Base-by-base conservation (phyloP, 2,113 vertebrate species). In the Scytalopus superciliaris region DNA sequence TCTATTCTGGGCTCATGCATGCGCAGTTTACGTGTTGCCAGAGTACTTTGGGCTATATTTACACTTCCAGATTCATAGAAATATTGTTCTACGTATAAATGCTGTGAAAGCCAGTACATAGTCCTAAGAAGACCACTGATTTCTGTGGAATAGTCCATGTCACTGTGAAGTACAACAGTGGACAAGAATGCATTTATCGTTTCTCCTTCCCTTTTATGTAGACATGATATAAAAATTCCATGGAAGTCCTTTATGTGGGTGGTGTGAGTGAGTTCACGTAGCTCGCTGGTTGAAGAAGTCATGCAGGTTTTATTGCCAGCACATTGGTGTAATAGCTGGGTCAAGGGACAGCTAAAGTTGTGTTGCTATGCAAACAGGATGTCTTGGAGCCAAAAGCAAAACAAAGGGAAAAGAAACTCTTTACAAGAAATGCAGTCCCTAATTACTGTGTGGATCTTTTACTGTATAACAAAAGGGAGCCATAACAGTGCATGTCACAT, bases 21-120 rank as follows among this genome's bases (percentile, higher is more conserved):
- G 37, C 57, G 30, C 59, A 67, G 93, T 82, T 91, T 86, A 4
- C n/a, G 1, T 74, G 81, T 28, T 93, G 59, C 79, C 88, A 96
- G 85, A 67, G 74, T 86, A 91, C 27, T 93, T 39, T n/a, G 63
- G 33, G 17, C 84, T 94, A 25, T 67, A 80, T 94, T 90, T 88
- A 45, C 23, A 2, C 66, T 91, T 89, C 52, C 78, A 93, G 67
- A 77, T 93, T 90, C 82, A 67, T 31, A 77, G 79, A 93, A 93
- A 80, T 57, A 44, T 1, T 83, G 35, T 87, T 39, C 49, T 70
- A 50, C 25, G 15, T 30, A 31, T 2, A 62, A 62, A 33, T 39
- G 33, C 28, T 76, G 5, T 35, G 56, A 42, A 74, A 77, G 23
- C n/a, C 85, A 83, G 33, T 27, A 22, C 0, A 0, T 9, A 62